Base-by-base conservation (phyloP, 2,113 vertebrate species). In the Hemicordylus capensis region DNA sequence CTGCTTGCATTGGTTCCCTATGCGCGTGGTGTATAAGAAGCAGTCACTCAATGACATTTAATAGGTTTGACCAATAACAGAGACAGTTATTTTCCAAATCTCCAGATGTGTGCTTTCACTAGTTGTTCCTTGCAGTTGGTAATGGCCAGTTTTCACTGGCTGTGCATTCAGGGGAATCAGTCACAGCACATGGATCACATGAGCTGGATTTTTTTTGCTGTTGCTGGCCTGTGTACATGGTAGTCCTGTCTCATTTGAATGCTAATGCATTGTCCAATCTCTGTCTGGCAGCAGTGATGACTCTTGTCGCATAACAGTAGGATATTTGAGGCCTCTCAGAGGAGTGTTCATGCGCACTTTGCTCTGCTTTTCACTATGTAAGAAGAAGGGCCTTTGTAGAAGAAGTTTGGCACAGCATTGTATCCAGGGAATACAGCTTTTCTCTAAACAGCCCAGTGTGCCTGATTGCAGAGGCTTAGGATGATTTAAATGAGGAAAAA, bases 271-370 rank as follows among this genome's bases (percentile, higher is more conserved):
- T 26, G 51, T 73, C 46, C 22, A 67, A 20, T 59, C 48, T 44
- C 61, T 46, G 61, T 86, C 56, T 80, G 76, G 44, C 69, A 80
- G 56, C 67, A 51, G 58, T 39, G 56, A 39, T 61, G 69, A 73
- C 76, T 80, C 67, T 80, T 85, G 44, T 73, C 56, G 63, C 34
- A 63, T 48, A 72, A 85, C 76, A 80, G 84, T 48, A 51, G 69
- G 56, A 63, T 85, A 85, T 73, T 85, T 85, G 81, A 80, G 54
- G 17, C 42, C 67, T 80, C 22, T 73, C 34, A n/a, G n/a, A n/a
- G n/a, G 26, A 64, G 58, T 22, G 75, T 56, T 42, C 15, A 51
- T 85, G 76, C 61, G 26, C 44, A 73, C 56, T 80, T 61, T 6
- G 39, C 28, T 15, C 56, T 74, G 22, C 51, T 72, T 82, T 84